These are phyloP conservation scores for Pachypanchax playfairii DNA, from an alignment of 2,113 vertebrate genomes.

Conservation along the genomic window DNA sequence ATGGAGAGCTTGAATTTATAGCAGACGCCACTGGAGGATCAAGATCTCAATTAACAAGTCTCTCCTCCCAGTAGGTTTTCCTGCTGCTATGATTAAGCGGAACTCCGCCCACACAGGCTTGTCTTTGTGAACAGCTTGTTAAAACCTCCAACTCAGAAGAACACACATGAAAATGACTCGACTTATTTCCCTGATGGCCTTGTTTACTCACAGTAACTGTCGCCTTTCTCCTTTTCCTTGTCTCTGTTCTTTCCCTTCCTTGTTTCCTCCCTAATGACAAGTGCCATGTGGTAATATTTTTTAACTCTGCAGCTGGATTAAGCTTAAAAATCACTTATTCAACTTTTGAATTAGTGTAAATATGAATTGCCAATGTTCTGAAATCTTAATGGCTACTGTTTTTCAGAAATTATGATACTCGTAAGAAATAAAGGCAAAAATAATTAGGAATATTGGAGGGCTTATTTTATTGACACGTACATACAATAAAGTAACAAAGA, in stretches of 20 bases:
- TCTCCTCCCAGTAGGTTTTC: conserved; percentile 47
- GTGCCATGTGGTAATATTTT: conserved; percentile 23
- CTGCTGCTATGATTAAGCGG: conserved; percentile 65
- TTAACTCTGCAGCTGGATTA: background rate
- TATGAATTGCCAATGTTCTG: too few relatives aligned
- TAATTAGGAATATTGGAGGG: background rate
- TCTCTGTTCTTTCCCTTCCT: conserved; percentile 23
- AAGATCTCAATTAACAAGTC: conserved; percentile 77
- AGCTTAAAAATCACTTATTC: background rate
- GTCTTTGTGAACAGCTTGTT: conserved; percentile 68
- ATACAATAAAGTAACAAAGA: background rate
- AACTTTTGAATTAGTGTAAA: conserved; percentile 15
- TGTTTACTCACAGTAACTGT: conserved; percentile 39
- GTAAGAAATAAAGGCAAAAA: background rate
- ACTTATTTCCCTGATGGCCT: conserved; percentile 73
- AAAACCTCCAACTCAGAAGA: conserved; percentile 57
- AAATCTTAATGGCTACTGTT: background rate
- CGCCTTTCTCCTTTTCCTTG: background rate
- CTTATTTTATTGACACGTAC: background rate
- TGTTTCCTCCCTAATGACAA: conserved; percentile 17
- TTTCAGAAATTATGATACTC: background rate
- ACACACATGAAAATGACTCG: conserved; percentile 61
- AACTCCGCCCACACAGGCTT: conserved; percentile 49
- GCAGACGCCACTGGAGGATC: conserved; percentile 60
- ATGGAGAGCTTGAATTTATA: conserved; percentile 45